A percentile compares a stretch with the other conserved stretches of the same genome.
These are phyloP conservation scores for Gymnopithys bicolor DNA, from an alignment of 2,797 vertebrate genomes.

Conservation along the genomic window DNA sequence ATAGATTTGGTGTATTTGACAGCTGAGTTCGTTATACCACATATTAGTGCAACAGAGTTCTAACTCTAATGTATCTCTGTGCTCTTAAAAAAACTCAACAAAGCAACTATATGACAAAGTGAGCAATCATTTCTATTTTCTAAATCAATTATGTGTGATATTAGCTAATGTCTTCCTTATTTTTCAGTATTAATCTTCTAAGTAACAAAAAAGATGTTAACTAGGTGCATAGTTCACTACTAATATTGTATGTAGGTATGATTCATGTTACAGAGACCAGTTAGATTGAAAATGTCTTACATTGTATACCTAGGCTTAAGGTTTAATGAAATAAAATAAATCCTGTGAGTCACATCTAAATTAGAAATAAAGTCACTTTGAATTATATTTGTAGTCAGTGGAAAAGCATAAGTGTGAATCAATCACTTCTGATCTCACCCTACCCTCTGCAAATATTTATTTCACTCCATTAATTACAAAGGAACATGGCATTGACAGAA, in stretches of 20 bases:
- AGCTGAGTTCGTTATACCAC: background rate
- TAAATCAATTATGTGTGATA: background rate
- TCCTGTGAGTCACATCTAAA: background rate
- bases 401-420: background rate
- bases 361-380: constrained; percentile 8
- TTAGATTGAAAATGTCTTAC: background rate
- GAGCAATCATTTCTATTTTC: background rate
- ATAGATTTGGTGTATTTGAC: background rate
- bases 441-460: constrained; percentile 16
- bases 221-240: background rate
- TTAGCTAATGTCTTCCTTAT: background rate
- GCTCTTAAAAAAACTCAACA: background rate
- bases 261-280: background rate
- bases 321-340: background rate
- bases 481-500: background rate
- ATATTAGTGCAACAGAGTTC: background rate
- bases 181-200: constrained; percentile 5
- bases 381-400: background rate
- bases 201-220: background rate
- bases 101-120: background rate
- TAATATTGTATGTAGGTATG: background rate
- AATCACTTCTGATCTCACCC: background rate
- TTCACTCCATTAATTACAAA: background rate
- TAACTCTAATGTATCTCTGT: background rate
- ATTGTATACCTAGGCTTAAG: constrained; percentile 12